Conservation (phyloP, 2,113 vertebrate genomes). For the Pyxicephalus adspersus region DNA sequence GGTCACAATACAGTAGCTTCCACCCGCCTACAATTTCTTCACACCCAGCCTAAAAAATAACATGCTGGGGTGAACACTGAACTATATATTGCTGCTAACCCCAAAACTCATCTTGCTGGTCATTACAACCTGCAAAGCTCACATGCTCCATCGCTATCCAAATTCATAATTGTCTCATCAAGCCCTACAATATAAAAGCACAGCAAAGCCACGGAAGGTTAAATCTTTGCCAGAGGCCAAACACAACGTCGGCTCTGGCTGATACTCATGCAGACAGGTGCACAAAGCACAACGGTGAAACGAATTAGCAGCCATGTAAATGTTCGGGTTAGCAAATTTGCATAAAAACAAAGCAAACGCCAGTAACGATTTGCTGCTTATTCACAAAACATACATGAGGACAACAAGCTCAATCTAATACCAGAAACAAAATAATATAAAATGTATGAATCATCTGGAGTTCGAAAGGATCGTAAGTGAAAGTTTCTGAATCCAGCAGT, state of each 20-base stretch:
- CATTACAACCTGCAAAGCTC: too few relatives aligned
- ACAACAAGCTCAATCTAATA: background rate
- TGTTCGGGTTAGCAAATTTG: background rate
- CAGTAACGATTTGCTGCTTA: background rate
- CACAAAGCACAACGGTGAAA: background rate
- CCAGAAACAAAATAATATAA: background rate
- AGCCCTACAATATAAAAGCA: background rate
- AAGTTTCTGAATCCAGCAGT: background rate
- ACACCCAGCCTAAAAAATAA: too few relatives aligned
- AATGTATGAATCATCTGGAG: too few relatives aligned
- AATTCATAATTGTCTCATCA: background rate
- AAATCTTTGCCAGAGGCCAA: background rate
- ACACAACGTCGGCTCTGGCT: background rate
- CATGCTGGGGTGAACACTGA: too few relatives aligned
- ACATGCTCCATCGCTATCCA: background rate
- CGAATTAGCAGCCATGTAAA: background rate
- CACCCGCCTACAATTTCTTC: too few relatives aligned
- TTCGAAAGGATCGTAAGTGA: background rate
- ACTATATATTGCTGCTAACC: too few relatives aligned
- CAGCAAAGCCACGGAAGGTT: background rate
- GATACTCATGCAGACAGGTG: background rate
- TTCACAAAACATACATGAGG: background rate
- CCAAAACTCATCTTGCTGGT: too few relatives aligned
- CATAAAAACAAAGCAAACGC: constrained; percentile 12
- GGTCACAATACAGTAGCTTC: too few relatives aligned